Evolutionary conservation across 2,888 invertebrate species (phyloP).

Genomic region (Agonopterix alstromeriana): DNA sequence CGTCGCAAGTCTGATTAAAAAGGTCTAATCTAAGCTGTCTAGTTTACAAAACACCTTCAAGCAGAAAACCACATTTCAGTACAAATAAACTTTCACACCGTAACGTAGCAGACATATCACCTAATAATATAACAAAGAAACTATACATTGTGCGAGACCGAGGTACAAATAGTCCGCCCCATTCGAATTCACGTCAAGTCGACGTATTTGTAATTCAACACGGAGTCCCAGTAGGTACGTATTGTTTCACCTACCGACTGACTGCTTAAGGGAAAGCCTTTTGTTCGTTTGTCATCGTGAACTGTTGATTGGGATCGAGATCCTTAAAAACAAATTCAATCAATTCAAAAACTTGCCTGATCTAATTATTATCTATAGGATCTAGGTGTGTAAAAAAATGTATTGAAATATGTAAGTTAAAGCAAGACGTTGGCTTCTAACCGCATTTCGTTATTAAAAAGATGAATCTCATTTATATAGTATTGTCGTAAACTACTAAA

Average conservation of each 20-base stretch:
- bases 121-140: conserved; percentile 33
- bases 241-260: conserved; percentile 62
- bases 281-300: conserved; percentile 33
- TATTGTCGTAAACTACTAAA: no score
- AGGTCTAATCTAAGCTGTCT: no score
- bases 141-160: conserved; percentile 28
- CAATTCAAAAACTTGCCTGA: no score
- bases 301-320: conserved; percentile 25
- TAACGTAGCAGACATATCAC: neutral
- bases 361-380: no score
- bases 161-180: conserved; percentile 40
- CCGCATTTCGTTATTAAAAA: no score
- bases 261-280: conserved; percentile 29
- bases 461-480: no score
- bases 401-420: no score
- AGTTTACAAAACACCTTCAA: no score
- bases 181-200: conserved; percentile 70
- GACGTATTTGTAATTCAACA: conserved; percentile 71
- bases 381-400: no score
- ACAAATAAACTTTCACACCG: neutral
- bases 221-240: conserved; percentile 52
- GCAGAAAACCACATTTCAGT: neutral
- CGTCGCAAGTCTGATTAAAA: no score
- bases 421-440: no score
- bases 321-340: no score